Percentiles rank a stretch among this genome's conserved stretches.
phyloP scores from a whole-genome alignment of 1,140 invertebrate genomes.

The Heterodera schachtii region DNA sequence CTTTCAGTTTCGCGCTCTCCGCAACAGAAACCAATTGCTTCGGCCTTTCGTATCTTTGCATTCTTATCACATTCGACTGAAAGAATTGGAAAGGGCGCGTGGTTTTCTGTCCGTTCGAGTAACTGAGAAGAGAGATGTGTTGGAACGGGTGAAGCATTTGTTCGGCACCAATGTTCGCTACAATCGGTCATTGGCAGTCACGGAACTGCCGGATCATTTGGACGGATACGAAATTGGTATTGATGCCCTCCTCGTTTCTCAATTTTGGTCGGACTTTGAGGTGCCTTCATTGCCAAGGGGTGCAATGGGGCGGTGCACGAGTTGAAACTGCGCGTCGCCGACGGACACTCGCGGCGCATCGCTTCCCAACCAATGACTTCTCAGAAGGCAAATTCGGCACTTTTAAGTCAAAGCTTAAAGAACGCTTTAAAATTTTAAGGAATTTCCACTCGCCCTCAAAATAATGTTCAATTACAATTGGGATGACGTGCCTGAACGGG shows the following conservation, averaged over 20 bases:
- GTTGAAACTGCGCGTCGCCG: slow-evolving; percentile 15
- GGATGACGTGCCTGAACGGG: slow-evolving; percentile 25
- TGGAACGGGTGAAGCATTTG: slow-evolving; percentile 29
- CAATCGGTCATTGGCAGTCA: slow-evolving; percentile 11
- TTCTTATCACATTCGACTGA: slow-evolving; percentile 22
- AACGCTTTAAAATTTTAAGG: slow-evolving; percentile 22
- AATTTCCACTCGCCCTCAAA: slow-evolving; percentile 48
- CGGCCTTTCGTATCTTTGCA: slow-evolving; percentile 33
- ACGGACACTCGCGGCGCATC: neutral
- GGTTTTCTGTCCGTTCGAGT: slow-evolving; percentile 15
- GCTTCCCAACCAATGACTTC: neutral
- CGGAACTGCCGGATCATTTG: slow-evolving; percentile 27
- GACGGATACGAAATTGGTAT: slow-evolving; percentile 40
- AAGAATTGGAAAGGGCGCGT: slow-evolving; percentile 7
- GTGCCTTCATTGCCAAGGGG: slow-evolving; percentile 31
- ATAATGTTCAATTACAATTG: slow-evolving; percentile 56
- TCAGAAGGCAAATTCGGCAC: neutral
- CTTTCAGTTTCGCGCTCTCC: neutral
- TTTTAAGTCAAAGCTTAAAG: neutral
- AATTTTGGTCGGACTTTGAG: slow-evolving; percentile 5
- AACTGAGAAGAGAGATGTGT: slow-evolving; percentile 12
- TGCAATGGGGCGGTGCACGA: slow-evolving; percentile 36
- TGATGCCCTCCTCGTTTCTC: no score
- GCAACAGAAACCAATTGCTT: slow-evolving; percentile 1
- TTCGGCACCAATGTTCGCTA: slow-evolving; percentile 42